Evolutionary conservation across 2,113 vertebrate species (phyloP), one percentile per base, ranked within the genome.

Genomic region (Tragelaphus buxtoni): DNA sequence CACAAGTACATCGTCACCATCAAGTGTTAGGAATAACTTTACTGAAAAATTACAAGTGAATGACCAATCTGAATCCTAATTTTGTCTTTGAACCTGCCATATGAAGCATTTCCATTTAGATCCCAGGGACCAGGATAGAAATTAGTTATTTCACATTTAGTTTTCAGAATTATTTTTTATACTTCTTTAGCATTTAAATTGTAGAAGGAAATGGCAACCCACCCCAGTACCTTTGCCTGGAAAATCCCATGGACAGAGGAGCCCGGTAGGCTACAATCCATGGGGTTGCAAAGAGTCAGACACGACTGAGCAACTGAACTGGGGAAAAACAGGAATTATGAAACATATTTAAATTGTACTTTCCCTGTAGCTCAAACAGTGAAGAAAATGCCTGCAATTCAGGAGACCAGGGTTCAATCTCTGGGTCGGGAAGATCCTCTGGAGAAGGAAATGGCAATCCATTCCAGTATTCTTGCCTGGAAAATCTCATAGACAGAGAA

Each of bases 21-120:
- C 88, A 87, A 81, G 93, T 87, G 91, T 76, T 90, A 97, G 51
- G 86, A 98, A 94, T 96, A 98, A 97, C 82, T 94, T 93, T 80
- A 9, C 63, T 74, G 79, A 69, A 94, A 63, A 95, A 65, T 96
- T 28, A 88, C 55, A 97, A 0, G 51, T 82, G 86, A 32, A 97
- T n/a, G 96, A 24, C 9, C 18, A 81, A n/a, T 51, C 16, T 22
- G 49, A 95, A 96, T 53, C 45, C 30, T 10, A 53, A 72, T 74
- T 69, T 90, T 58, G 83, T 6, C 58, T 97, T 84, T 94, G 28
- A 92, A 74, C 3, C 58, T 88, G 42, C 18, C 79, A 92, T 18
- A 10, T 55, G 61, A 97, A 6, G 22, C 12, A 87, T 56, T 55
- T 80, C 79, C 24, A 26, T 26, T 61, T 88, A 42, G 83, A 94